Conservation (phyloP, 2,113 vertebrate species). For the Martes martes region DNA sequence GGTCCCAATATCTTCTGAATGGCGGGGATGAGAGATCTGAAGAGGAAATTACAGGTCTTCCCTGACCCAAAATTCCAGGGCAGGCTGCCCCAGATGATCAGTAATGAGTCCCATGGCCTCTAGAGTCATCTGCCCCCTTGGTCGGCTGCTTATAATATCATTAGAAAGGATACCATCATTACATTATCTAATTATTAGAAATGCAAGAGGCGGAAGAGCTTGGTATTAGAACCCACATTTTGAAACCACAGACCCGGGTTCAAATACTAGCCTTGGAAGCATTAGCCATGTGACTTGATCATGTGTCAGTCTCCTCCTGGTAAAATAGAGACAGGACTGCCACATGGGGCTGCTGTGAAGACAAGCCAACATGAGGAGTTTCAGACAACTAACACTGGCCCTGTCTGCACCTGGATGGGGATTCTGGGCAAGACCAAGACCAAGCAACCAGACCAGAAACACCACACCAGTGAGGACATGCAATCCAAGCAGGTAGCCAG, state of each 20-base stretch:
- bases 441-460: not conserved
- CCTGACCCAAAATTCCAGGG: not conserved
- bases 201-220: not conserved
- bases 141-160: not conserved
- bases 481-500: not conserved
- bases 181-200: not conserved
- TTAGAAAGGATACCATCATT: not conserved
- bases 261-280: not conserved
- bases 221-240: not conserved
- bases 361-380: not conserved
- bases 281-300: not conserved
- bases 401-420: not conserved
- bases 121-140: not conserved
- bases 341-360: not conserved
- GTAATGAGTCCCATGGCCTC: not conserved
- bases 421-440: not conserved
- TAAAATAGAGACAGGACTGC: not conserved
- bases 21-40: not conserved
- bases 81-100: not conserved
- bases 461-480: not conserved
- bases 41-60: not conserved
- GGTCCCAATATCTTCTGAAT: not conserved
- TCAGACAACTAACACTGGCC: not conserved
- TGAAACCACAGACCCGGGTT: not conserved
- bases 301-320: not conserved